Base-by-base conservation (phyloP, 2,888 invertebrate genomes). In the Nematopogon swammerdamellus region DNA sequence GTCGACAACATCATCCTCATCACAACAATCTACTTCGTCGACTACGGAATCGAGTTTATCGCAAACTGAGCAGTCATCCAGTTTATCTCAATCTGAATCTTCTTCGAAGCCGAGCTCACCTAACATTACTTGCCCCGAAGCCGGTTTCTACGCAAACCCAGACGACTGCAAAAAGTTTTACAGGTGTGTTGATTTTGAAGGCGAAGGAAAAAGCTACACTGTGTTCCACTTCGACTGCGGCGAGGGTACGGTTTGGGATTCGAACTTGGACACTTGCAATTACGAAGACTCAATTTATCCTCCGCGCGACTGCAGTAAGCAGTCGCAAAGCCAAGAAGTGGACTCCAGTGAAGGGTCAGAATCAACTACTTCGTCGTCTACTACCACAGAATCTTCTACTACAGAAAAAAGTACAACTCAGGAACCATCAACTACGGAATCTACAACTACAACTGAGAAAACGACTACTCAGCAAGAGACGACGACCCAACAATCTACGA, bases 171-270 rank as follows among this genome's bases (percentile, higher is more conserved):
- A 79, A 52, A 86, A 86, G 60, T 87, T 85, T 67, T 85, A 85
- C 56, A 79, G 86, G 57, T 87, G 86, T 62, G 85, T 85, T 8
- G 82, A 83, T 61, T 82, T 82, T 81, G 80, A 82, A 58, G 79
- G 77, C 8, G 70, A 80, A 54, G 82, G 80, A 1, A 60, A 80
- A 60, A 60, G 65, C 53, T 87, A 83, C 61, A 85, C 85, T 48
- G 76, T 85, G 6, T 87, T 81, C 61, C 77, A 85, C 59, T 88
- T 88, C 61, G 81, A 83, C 45, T 89, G 89, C 59, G 81, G 83
- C 14, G 82, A 82, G 52, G 88, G 88, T 25, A 89, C 89, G 1
- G 86, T 89, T 55, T 89, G 86, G 80, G 89, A 89, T 67, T 84
- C 85, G 19, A 77, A 81, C 46, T 63, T 87, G 47, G 81, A 81